phyloP scores from a whole-genome alignment of 2,113 vertebrate species.

The Rhizomys pruinosus region DNA sequence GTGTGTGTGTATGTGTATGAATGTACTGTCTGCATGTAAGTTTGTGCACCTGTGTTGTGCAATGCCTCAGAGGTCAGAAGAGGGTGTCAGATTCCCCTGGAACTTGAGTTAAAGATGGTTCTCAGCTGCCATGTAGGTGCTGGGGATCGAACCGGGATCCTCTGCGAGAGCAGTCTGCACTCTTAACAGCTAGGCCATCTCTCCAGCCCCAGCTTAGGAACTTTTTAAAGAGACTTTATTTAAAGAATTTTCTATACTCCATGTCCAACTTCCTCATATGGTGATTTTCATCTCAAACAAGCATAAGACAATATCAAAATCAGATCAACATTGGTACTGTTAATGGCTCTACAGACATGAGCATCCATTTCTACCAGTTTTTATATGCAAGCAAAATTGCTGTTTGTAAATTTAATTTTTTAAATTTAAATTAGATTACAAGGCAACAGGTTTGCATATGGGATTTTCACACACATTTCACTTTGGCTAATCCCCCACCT shows the following conservation, averaged over 20 bases:
- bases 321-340: background rate
- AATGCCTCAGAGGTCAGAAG: too few species aligned
- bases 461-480: background rate
- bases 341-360: background rate
- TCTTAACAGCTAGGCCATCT: too few species aligned
- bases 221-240: background rate
- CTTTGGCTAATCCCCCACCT: background rate
- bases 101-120: too few species aligned
- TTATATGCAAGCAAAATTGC: background rate
- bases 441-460: background rate
- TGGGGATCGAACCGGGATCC: too few species aligned
- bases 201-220: too few species aligned
- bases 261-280: background rate
- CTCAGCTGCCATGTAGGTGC: too few species aligned
- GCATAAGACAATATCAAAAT: background rate
- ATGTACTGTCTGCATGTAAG: too few species aligned
- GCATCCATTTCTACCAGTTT: background rate
- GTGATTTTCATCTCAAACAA: background rate
- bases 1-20: too few species aligned
- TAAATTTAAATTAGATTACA: background rate
- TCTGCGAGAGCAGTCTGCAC: too few species aligned
- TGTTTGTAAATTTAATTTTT: background rate
- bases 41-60: too few species aligned
- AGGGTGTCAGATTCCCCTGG: too few species aligned
- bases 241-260: background rate